Evolutionary conservation across 2,113 vertebrate species (phyloP), one percentile per base, ranked within the genome.

Genomic region (Tangachromis dhanisi): DNA sequence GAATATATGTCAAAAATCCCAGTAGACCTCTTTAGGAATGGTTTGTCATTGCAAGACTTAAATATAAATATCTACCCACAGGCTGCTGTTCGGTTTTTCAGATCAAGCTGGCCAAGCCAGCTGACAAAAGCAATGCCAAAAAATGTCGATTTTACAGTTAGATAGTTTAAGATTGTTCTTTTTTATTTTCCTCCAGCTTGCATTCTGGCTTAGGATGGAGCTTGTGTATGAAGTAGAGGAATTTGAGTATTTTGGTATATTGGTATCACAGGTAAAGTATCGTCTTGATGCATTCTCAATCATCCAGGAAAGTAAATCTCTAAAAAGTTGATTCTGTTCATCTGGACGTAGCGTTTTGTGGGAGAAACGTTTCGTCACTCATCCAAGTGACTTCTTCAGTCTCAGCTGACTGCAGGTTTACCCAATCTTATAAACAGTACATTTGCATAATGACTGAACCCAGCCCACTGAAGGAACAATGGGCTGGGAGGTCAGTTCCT

Each of bases 341-440:
- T 59, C 24, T 59, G 55, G 55, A 59, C 4, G 7, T 29, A 59
- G 13, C 1, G 2, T 57, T 57, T 57, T 57, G 0, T 26, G 54
- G 21, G 54, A 5, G 12, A 55, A 26, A 55, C 0, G 2, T 55
- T 55, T 55, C 2, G 7, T 55, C 54, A 55, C 4, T 55, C 54
- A 26, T 55, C 54, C 1, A 13, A 2, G 4, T 55, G 54, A 26
- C 54, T 8, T 26, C 21, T 55, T 8, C 54, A 26, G 21, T 55
- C 54, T 55, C 12, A 26, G 53, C 53, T 24, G 53, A 55, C 53
- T 24, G 21, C 53, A 13, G 0, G 0, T 24, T 55, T 54, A 2
- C 21, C 21, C 0, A 17, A 26, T 2, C 21, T 26, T 57, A 57
- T 26, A 57, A 57, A 0, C 0, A 1, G 54, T 1, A 26, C 54